These are phyloP conservation scores for Samia ricini DNA, from an alignment of 1,140 invertebrate species.

Conservation along the genomic window DNA sequence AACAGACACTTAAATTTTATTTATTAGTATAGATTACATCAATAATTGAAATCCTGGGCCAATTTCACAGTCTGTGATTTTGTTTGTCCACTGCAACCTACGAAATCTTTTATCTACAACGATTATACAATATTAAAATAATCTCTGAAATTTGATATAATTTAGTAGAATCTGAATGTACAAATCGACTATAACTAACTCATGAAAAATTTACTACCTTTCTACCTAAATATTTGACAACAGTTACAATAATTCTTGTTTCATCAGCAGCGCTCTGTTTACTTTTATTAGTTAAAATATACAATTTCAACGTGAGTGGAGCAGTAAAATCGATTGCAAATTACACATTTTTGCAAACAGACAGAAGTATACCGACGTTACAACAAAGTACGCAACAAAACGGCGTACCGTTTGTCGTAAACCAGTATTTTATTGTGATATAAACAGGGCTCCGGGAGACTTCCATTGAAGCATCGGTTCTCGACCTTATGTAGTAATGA, in stretches of 20 bases:
- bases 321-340: constrained; percentile 9
- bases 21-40: too few relatives aligned
- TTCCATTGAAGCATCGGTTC: constrained; percentile 42
- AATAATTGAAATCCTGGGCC: too few relatives aligned
- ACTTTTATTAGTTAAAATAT: neutral
- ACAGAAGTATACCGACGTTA: neutral
- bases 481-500: constrained; percentile 29
- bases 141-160: too few relatives aligned
- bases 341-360: constrained; percentile 10
- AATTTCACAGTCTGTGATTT: too few relatives aligned
- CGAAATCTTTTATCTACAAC: too few relatives aligned
- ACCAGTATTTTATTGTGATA: constrained; percentile 52
- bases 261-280: neutral
- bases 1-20: too few relatives aligned
- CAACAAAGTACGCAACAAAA: constrained; percentile 1
- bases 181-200: too few relatives aligned
- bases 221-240: neutral
- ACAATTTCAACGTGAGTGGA: neutral
- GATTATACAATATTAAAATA: too few relatives aligned
- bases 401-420: constrained; percentile 31
- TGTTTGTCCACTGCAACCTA: too few relatives aligned
- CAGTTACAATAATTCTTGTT: neutral
- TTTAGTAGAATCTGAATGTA: too few relatives aligned
- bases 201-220: neutral
- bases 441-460: constrained; percentile 49